Conservation (phyloP, 2,888 invertebrate genomes). For the Cantharis flavilabris region DNA sequence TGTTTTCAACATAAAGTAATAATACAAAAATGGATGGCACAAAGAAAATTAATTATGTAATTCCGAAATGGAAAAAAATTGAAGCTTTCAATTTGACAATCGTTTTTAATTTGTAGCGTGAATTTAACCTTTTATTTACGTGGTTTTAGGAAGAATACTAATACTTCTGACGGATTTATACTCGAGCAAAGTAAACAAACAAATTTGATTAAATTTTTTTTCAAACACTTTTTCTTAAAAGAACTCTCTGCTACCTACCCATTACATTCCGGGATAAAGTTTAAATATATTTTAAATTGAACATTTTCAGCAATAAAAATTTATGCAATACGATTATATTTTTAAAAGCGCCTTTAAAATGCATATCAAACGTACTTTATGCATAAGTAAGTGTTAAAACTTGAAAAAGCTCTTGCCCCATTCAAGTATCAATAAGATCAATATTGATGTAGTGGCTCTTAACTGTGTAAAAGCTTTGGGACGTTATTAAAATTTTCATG, state of each 20-base stretch:
- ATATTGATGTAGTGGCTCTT: conserved; percentile 15
- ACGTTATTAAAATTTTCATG: conserved; percentile 24
- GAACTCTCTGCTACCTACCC: background rate
- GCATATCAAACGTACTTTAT: background rate
- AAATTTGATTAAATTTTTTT: background rate
- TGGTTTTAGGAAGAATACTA: background rate
- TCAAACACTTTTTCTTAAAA: background rate
- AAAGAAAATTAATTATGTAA: background rate
- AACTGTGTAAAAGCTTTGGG: conserved; percentile 23
- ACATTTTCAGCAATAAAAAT: background rate
- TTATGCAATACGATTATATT: background rate
- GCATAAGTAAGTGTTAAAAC: background rate
- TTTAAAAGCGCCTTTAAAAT: background rate
- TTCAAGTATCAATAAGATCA: conserved; percentile 11
- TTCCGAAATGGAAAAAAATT: background rate
- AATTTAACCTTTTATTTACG: background rate
- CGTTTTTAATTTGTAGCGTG: too few species aligned
- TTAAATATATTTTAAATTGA: background rate
- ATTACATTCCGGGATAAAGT: background rate
- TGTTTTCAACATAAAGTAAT: background rate
- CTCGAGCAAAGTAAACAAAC: background rate
- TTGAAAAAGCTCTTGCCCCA: background rate
- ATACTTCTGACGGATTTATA: background rate
- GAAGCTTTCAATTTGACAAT: background rate
- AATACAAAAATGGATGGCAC: background rate